Evolutionary conservation across 2,113 vertebrate species (phyloP).

Genomic region (Stegastes partitus): DNA sequence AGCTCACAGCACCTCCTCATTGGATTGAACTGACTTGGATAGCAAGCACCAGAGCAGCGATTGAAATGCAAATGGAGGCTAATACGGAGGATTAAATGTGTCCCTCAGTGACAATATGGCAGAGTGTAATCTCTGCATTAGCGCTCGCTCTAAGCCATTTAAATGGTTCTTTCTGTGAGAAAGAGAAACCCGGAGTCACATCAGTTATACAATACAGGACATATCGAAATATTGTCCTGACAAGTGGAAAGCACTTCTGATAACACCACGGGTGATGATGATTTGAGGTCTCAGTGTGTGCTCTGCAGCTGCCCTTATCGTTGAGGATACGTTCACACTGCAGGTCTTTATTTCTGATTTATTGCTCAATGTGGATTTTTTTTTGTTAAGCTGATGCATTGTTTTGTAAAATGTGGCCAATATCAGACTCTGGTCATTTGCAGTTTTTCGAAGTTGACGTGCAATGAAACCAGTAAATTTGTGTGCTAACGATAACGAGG

Average conservation of each 20-base stretch:
- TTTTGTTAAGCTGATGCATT: too few species aligned
- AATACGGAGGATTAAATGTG: constrained; percentile 52
- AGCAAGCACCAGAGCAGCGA: constrained; percentile 33
- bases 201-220: not conserved
- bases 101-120: constrained; percentile 44
- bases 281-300: not conserved
- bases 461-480: too few species aligned
- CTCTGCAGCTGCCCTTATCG: too few species aligned
- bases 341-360: too few species aligned
- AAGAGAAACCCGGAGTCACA: constrained; percentile 24
- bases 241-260: not conserved
- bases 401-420: too few species aligned
- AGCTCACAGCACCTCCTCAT: constrained; percentile 11
- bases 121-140: constrained; percentile 56
- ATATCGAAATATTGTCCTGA: not conserved
- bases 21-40: constrained; percentile 4
- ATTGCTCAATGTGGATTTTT: too few species aligned
- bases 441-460: too few species aligned
- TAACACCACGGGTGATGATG: not conserved
- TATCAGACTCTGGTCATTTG: too few species aligned
- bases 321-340: too few species aligned
- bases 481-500: too few species aligned
- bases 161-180: constrained; percentile 8
- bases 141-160: constrained; percentile 33
- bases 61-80: constrained; percentile 51